phyloP scores from a whole-genome alignment of 2,797 vertebrate species.

The Ammospiza maritima region DNA sequence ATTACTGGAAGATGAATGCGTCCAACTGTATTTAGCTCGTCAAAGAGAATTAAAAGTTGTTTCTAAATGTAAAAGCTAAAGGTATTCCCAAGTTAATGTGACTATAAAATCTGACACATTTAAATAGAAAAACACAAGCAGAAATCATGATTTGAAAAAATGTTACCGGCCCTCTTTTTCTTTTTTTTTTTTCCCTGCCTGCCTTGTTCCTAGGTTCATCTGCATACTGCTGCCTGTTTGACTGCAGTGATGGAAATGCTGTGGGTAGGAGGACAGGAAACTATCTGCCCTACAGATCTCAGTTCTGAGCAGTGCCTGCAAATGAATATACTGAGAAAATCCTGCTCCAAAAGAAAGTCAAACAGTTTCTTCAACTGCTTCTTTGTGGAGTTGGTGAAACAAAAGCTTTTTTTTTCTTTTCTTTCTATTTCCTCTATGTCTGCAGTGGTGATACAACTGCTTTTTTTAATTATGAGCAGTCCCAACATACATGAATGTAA shows the following conservation, averaged over 20 bases:
- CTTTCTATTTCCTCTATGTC: neutral
- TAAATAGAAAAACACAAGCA: neutral
- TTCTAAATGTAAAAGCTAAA: neutral
- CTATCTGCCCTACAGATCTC: neutral
- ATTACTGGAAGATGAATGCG: neutral
- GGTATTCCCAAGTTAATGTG: neutral
- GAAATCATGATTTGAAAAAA: neutral
- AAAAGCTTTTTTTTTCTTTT: neutral
- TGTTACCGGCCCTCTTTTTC: neutral
- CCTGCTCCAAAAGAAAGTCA: neutral
- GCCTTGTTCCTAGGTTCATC: neutral
- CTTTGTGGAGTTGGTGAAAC: neutral
- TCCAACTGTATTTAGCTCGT: neutral
- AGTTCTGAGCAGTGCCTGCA: neutral
- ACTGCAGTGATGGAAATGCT: neutral
- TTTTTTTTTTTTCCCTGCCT: neutral
- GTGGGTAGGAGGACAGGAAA: neutral
- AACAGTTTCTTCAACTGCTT: neutral
- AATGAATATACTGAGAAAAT: neutral
- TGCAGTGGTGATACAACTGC: neutral
- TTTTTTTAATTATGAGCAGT: neutral
- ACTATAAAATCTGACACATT: neutral
- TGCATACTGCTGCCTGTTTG: neutral
- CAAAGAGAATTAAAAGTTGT: neutral
- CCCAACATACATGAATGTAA: neutral